phyloP scores from a whole-genome alignment of 2,113 vertebrate genomes.

The Oophaga pumilio region DNA sequence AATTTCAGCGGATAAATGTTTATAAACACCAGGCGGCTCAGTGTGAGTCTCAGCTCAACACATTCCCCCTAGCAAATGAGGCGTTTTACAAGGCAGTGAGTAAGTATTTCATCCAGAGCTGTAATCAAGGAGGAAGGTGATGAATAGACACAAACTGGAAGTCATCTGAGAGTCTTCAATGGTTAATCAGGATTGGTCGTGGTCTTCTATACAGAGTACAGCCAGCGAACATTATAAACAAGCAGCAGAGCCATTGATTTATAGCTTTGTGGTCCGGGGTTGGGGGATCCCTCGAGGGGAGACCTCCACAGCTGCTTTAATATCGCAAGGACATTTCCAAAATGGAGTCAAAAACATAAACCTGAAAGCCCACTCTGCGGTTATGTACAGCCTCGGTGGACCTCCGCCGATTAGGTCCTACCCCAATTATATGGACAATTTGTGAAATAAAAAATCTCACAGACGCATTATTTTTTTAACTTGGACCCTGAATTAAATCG shows the following conservation, averaged over 20 bases:
- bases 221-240: background rate
- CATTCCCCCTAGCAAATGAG: slow-evolving; percentile 42
- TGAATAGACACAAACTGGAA: slow-evolving; percentile 37
- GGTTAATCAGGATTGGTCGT: slow-evolving; percentile 25
- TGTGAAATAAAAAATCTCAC: too few species aligned
- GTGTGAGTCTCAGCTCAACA: slow-evolving; percentile 3
- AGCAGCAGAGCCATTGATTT: background rate
- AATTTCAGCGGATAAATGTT: background rate
- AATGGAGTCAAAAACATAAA: background rate
- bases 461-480: too few species aligned
- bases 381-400: background rate
- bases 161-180: slow-evolving; percentile 5
- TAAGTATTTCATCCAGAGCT: slow-evolving; percentile 32
- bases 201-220: slow-evolving; percentile 9
- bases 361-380: background rate
- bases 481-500: too few species aligned
- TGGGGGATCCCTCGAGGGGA: background rate
- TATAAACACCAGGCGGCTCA: slow-evolving; percentile 26
- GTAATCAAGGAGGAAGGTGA: slow-evolving; percentile 36
- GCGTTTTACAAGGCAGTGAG: slow-evolving; percentile 41
- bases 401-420: too few species aligned
- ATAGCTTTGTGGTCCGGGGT: background rate
- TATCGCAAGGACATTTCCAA: background rate
- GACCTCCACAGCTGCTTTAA: background rate
- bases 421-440: too few species aligned